Conservation (phyloP, 30 jellyfish, hydroid and myxozoan genomes). For the Chrysaora quinquecirrha region DNA sequence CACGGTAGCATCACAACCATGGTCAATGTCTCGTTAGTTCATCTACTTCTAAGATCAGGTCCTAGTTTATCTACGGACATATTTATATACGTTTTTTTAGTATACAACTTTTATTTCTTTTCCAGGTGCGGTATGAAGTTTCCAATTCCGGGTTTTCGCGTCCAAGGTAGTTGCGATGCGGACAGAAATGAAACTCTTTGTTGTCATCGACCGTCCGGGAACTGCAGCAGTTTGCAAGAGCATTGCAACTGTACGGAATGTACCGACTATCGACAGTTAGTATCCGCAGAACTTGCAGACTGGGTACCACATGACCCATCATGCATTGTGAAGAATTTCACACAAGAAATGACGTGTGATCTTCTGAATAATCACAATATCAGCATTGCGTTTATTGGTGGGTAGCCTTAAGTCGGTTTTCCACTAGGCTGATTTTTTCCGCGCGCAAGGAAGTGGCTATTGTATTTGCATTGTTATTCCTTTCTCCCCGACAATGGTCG, state of each 20-base stretch:
- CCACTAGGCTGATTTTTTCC: neutral
- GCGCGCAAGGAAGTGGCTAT: constrained; percentile 80
- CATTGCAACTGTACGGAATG: constrained; percentile 79
- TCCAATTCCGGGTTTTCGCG: constrained; percentile 73
- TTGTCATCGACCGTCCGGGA: constrained; percentile 79
- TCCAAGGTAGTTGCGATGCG: constrained; percentile 90
- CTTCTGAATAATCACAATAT: constrained; percentile 43
- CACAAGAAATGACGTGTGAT: constrained; percentile 73
- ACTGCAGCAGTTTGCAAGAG: constrained; percentile 69
- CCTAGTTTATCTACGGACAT: no score
- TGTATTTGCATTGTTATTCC: no score
- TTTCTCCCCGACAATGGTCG: no score
- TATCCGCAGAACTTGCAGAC: constrained; percentile 81
- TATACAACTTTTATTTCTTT: neutral
- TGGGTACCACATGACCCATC: constrained; percentile 74
- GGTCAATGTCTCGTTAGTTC: no score
- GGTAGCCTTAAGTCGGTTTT: no score
- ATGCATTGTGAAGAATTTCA: constrained; percentile 63
- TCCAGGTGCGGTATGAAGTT: constrained; percentile 80
- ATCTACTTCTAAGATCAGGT: no score
- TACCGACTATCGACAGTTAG: constrained; percentile 71
- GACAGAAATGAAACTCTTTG: constrained; percentile 71
- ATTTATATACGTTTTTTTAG: neutral
- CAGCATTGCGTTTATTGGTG: constrained; percentile 82
- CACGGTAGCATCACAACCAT: no score